phyloP scores from a whole-genome alignment of 2,797 vertebrate species.

The Crypturellus tataupa region DNA sequence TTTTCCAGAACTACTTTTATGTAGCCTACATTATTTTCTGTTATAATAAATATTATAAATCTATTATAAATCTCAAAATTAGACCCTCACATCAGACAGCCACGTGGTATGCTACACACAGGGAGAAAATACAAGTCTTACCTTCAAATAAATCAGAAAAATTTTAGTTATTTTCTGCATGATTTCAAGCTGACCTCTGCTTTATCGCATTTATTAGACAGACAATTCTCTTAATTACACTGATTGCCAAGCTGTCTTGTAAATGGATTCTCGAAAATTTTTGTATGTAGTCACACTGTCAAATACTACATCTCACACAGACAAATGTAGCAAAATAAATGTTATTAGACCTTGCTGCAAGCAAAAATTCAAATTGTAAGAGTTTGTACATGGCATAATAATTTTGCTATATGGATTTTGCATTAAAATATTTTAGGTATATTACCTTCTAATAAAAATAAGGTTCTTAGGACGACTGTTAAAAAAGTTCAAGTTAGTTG shows the following conservation, averaged over 20 bases:
- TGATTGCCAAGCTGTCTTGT: not conserved
- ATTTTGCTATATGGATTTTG: not conserved
- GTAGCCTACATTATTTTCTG: not conserved
- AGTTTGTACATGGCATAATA: not conserved
- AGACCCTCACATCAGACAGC: not conserved
- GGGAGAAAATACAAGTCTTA: not conserved
- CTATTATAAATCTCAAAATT: not conserved
- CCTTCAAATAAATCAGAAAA: not conserved
- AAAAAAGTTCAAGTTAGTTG: not conserved
- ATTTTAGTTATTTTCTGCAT: not conserved
- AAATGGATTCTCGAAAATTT: not conserved
- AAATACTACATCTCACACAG: not conserved
- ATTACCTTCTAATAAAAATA: not conserved
- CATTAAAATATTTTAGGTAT: not conserved
- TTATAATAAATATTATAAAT: not conserved
- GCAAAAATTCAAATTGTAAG: not conserved
- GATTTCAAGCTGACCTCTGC: not conserved
- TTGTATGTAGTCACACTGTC: not conserved
- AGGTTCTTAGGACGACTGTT: not conserved
- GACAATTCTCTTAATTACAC: not conserved
- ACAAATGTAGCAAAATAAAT: not conserved
- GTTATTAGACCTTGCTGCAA: not conserved
- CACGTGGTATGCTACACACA: not conserved
- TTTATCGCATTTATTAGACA: not conserved
- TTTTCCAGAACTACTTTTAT: not conserved